Percentiles rank a stretch among this genome's conserved stretches.
Evolutionary conservation across 64 coral and sea anemone genomes (phyloP).

Genomic region (Actinia tenebrosa): DNA sequence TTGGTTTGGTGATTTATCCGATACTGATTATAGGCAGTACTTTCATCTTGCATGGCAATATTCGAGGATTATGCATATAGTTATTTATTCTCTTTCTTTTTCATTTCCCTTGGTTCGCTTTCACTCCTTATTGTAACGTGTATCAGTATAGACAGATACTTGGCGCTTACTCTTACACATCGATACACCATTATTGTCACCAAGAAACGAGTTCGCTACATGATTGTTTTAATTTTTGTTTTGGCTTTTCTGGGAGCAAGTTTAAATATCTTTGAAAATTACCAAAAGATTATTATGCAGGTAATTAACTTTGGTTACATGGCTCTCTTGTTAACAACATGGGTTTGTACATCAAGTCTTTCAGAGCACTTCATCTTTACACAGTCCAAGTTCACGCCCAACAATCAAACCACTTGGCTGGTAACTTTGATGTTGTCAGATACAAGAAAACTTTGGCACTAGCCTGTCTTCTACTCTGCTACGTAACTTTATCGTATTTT

Average conservation of each 20-base stretch:
- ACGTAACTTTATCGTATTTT: not conserved
- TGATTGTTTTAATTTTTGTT: not conserved
- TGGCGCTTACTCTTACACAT: not conserved
- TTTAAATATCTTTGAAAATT: not conserved
- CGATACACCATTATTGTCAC: not conserved
- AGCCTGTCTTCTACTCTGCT: not conserved
- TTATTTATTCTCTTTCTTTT: not conserved
- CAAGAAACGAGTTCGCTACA: constrained; percentile 4
- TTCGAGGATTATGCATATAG: not conserved
- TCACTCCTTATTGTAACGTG: not conserved
- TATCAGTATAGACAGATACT: constrained; percentile 15
- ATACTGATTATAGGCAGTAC: not conserved
- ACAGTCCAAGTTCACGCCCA: not conserved
- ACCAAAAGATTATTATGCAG: not conserved
- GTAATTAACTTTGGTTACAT: too few relatives aligned
- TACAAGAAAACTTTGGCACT: not conserved
- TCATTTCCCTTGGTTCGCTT: not conserved
- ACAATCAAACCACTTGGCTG: not conserved
- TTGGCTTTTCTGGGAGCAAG: not conserved
- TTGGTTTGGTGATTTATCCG: not conserved
- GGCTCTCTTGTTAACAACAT: not conserved
- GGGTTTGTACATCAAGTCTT: not conserved
- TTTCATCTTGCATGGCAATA: not conserved
- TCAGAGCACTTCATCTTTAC: not conserved
- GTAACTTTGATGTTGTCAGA: not conserved